Evolutionary conservation across 2,888 invertebrate species (phyloP), one percentile per base, ranked within the genome.

Genomic region (Harmothoe impar): DNA sequence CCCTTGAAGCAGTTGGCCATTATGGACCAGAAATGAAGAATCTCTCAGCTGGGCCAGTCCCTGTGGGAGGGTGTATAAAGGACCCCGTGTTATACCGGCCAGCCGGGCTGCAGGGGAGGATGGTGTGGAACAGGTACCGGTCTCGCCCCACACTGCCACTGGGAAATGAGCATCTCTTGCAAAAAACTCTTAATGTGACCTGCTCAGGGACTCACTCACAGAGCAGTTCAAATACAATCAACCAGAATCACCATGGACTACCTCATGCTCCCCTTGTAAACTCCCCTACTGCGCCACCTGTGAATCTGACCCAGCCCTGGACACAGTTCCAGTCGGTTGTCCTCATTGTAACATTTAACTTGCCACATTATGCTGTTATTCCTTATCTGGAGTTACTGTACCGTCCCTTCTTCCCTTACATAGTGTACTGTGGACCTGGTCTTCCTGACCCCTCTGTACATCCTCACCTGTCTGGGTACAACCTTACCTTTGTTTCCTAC

Each of bases 341-440:
- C 7, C 90, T 93, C 25, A 23, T 93, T 0, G 88, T 93, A 15
- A 68, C 90, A 15, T 93, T 93, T 91, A 93, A 93, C 54, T 81
- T 90, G 10, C 91, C 91, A 25, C 90, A 90, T 33, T 93, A 93
- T 86, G 91, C 91, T 15, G 91, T 90, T 51, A 92, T 93, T 52
- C 93, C 92, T 25, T 91, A 91, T 51, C 29, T 92, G 29, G 93
- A 93, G 90, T 43, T 90, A 0, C 90, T 93, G 15, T 93, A 93
- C 54, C 56, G 93, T 20, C 72, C 91, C 25, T 92, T 92, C 86
- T 93, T 93, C 62, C 93, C 92, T 10, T 62, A 91, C 72, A 91
- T 92, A 12, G 35, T 93, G 23, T 93, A 92, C 89, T 93, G 93
- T 86, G 93, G 93, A 29, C 93, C 93, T 10, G 78, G 31, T 25